Conservation (phyloP, 2,888 invertebrate genomes). For the Pachliopta kotzebuea region DNA sequence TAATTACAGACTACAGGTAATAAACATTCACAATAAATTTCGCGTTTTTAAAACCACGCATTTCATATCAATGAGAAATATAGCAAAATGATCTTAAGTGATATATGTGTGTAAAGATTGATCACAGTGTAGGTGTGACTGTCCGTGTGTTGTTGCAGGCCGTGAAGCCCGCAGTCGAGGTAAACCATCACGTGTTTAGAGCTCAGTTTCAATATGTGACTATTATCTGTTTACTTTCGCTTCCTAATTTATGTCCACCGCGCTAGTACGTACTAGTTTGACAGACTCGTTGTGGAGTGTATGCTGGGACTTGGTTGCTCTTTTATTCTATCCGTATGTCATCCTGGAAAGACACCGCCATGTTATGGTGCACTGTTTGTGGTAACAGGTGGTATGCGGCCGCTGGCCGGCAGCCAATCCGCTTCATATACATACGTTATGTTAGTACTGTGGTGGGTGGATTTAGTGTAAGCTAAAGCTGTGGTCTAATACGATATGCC, state of each 20-base stretch:
- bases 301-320: constrained; percentile 77
- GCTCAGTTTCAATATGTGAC: constrained; percentile 56
- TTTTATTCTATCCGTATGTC: constrained; percentile 62
- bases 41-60: constrained; percentile 18
- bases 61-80: not conserved
- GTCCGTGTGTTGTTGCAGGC: constrained; percentile 83
- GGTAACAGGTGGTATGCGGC: constrained; percentile 60
- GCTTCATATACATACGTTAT: constrained; percentile 66
- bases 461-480: constrained; percentile 66
- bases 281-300: constrained; percentile 70
- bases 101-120: constrained; percentile 4
- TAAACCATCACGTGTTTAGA: constrained; percentile 69
- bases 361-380: constrained; percentile 72
- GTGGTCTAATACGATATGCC: constrained; percentile 57
- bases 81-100: constrained; percentile 9
- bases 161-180: constrained; percentile 85
- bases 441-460: constrained; percentile 71
- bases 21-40: constrained; percentile 22
- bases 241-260: constrained; percentile 74
- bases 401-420: constrained; percentile 50
- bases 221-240: constrained; percentile 68
- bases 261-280: constrained; percentile 60
- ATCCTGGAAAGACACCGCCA: constrained; percentile 67
- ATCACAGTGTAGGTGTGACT: constrained; percentile 52
- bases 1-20: constrained; percentile 95